Base-by-base conservation (phyloP, 2,113 vertebrate species). In the Aegithalos caudatus region DNA sequence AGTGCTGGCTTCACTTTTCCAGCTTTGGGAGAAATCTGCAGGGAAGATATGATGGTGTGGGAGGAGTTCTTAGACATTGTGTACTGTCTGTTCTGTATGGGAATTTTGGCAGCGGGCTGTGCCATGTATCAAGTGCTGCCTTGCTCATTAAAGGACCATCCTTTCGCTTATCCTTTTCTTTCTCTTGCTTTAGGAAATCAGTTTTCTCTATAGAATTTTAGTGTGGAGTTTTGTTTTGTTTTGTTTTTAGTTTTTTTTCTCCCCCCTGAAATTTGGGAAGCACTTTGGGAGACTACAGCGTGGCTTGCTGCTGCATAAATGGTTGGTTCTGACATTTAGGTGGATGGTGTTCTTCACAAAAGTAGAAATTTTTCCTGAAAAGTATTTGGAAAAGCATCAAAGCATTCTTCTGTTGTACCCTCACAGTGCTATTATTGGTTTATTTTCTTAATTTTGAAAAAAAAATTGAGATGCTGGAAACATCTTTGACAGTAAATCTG, bases 41-140 rank as follows among this genome's bases (percentile, higher is more conserved):
- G 95, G 51, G 81, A 94, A 60, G 87, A 78, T 73, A 7, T 3
- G 50, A 69, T 66, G 87, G 87, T 91, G 95, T 95, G 53, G 93
- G 93, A 96, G 95, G 96, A 94, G 73, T 91, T 91, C 87, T 89
- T 66, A 91, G 92, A 84, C 74, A 9, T 65, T 92, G 78, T 84
- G 93, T 92, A 94, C 93, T 92, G 72, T 73, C 87, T 95, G 95
- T 96, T 96, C 95, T 78, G 35, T 72, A 87, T 47, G 87, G 77
- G 95, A 94, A 94, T 94, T 91, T 91, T 97, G 96, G 96, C 95
- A 87, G 78, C 5, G 0, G 77, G 72, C 86, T 95, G 56, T 92
- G 91, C 72, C 89, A 50, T 95, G 77, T 64, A 90, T 73, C 69
- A 37, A 85, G 61, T 42, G 33, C 80, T 92, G 86, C 83, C 89